These are phyloP conservation scores for Villa cingulata DNA, from an alignment of 2,888 invertebrate species.

Conservation along the genomic window DNA sequence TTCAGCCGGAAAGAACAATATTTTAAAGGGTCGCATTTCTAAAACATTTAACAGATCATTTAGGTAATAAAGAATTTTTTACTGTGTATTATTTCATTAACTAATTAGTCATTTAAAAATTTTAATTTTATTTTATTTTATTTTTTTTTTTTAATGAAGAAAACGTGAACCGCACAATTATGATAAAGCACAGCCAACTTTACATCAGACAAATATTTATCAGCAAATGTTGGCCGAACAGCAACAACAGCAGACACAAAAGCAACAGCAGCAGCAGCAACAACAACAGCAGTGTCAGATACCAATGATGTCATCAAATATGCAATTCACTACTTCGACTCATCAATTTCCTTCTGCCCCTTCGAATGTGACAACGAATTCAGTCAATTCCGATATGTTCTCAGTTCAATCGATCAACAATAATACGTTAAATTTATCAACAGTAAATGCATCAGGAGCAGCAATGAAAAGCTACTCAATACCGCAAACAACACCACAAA, in stretches of 20 bases:
- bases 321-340: slow-evolving; percentile 11
- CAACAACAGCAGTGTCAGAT: slow-evolving; percentile 22
- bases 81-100: too few relatives aligned
- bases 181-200: slow-evolving; percentile 36
- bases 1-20: slow-evolving; percentile 20
- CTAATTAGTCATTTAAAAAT: background rate
- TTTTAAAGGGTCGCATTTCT: slow-evolving; percentile 32
- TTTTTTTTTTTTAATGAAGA: slow-evolving; percentile 5
- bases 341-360: slow-evolving; percentile 10
- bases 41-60: slow-evolving; percentile 27
- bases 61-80: slow-evolving; percentile 15
- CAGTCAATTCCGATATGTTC: background rate
- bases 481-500: slow-evolving; percentile 1
- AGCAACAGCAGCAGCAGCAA: slow-evolving; percentile 17
- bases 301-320: slow-evolving; percentile 14
- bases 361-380: background rate
- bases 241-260: slow-evolving; percentile 23
- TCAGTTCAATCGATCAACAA: background rate
- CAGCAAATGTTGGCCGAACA: slow-evolving; percentile 36
- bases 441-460: slow-evolving; percentile 8
- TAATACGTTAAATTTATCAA: slow-evolving; percentile 16
- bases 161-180: slow-evolving; percentile 36
- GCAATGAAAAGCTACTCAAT: slow-evolving; percentile 16
- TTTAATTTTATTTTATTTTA: background rate
- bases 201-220: slow-evolving; percentile 36